A percentile compares a stretch with the other conserved stretches of the same genome.
phyloP scores from a whole-genome alignment of 92 coral and sea anemone genomes.

The Phymanthus crucifer region DNA sequence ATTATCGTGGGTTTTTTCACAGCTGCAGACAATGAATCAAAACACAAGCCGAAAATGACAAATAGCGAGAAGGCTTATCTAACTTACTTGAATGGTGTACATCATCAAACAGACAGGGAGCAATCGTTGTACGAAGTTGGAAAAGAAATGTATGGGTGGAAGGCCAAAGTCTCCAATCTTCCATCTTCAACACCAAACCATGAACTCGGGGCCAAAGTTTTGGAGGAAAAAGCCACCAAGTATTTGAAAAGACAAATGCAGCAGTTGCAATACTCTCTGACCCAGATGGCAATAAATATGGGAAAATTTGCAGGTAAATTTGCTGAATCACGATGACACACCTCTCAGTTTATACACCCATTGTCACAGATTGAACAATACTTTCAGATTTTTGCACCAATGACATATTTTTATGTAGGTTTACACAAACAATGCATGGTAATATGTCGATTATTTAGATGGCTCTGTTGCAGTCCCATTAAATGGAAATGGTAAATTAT shows the following conservation, averaged over 20 bases:
- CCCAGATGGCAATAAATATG: conserved; percentile 43
- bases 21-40: conserved; percentile 12
- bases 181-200: conserved; percentile 1
- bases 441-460: neutral
- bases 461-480: neutral
- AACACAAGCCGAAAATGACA: neutral
- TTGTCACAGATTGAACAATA: neutral
- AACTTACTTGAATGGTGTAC: neutral
- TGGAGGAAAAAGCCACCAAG: conserved; percentile 21
- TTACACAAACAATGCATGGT: neutral
- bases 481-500: neutral
- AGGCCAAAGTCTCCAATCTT: neutral
- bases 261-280: conserved; percentile 16
- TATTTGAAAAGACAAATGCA: conserved; percentile 26
- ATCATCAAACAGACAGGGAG: neutral
- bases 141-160: conserved; percentile 14
- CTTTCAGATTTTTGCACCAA: neutral
- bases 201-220: neutral
- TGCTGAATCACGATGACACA: neutral
- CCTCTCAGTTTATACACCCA: conserved; percentile 1
- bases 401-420: conserved; percentile 3
- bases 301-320: conserved; percentile 40
- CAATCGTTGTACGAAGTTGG: conserved; percentile 5
- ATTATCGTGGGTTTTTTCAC: neutral
- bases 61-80: neutral